Percentiles rank a stretch among this genome's conserved stretches.
phyloP scores from a whole-genome alignment of 2,797 vertebrate genomes.

The Acanthurus leucopareius region DNA sequence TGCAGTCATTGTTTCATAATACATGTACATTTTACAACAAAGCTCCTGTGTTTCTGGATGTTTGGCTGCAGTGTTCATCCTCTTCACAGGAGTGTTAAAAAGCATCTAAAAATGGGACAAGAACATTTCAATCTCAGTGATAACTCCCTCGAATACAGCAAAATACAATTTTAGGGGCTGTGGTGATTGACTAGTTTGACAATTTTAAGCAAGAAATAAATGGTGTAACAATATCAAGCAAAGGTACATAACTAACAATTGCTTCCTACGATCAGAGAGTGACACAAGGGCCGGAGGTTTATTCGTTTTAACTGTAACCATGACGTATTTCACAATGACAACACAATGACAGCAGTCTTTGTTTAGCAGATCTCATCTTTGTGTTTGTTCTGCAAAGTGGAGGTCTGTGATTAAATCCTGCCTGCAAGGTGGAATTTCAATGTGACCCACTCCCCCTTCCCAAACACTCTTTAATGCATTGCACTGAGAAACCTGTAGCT shows the following conservation, averaged over 20 bases:
- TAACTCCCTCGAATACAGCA: slow-evolving; percentile 6
- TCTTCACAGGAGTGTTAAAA: background rate
- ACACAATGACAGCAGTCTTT: background rate
- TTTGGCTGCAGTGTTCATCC: background rate
- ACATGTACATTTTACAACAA: background rate
- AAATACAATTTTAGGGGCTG: too few species aligned
- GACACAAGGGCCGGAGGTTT: too few species aligned
- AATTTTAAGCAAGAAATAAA: too few species aligned
- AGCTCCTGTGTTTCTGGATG: background rate
- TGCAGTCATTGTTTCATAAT: background rate
- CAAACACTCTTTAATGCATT: slow-evolving; percentile 24
- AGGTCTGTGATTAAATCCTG: slow-evolving; percentile 22
- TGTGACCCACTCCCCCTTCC: slow-evolving; percentile 13
- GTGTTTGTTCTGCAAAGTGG: slow-evolving; percentile 51
- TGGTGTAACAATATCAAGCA: too few species aligned
- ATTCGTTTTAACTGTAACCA: background rate
- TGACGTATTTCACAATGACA: background rate
- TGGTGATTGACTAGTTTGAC: too few species aligned
- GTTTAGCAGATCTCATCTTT: slow-evolving; percentile 28
- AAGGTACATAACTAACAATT: too few species aligned
- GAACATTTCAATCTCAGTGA: background rate
- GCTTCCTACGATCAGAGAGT: too few species aligned
- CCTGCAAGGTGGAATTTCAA: background rate
- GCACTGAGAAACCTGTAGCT: slow-evolving; percentile 11
- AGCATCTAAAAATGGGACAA: slow-evolving; percentile 1